Evolutionary conservation across 2,888 invertebrate species (phyloP).

Genomic region (Rhagophthalmus giganteus): DNA sequence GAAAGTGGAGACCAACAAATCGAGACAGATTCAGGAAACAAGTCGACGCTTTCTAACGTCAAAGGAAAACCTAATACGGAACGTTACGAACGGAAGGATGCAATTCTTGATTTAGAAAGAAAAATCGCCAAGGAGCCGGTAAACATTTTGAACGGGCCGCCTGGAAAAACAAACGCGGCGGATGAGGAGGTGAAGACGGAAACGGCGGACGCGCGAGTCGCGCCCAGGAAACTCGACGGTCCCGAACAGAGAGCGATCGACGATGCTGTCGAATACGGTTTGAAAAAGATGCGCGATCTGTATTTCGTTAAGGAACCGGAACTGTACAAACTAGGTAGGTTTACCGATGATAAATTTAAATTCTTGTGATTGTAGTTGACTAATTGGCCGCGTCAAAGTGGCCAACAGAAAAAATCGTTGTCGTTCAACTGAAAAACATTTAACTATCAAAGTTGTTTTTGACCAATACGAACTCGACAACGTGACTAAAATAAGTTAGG

Average conservation of each 20-base stretch:
- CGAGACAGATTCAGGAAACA: background rate
- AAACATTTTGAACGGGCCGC: too few relatives aligned
- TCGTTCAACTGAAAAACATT: too few relatives aligned
- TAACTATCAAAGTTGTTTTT: too few relatives aligned
- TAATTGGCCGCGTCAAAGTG: too few relatives aligned
- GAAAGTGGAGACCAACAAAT: background rate
- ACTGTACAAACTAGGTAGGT: conserved; percentile 64
- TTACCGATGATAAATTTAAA: too few relatives aligned
- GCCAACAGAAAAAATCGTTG: too few relatives aligned
- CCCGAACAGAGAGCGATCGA: conserved; percentile 57
- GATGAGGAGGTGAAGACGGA: background rate
- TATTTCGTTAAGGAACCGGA: conserved; percentile 63
- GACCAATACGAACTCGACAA: too few relatives aligned
- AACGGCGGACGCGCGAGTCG: background rate
- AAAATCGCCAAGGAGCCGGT: conserved; percentile 1
- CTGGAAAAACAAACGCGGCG: too few relatives aligned
- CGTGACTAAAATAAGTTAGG: too few relatives aligned
- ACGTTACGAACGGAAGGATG: background rate
- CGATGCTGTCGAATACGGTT: conserved; percentile 69
- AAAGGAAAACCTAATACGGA: background rate
- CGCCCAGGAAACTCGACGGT: conserved; percentile 22
- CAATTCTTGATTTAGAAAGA: background rate
- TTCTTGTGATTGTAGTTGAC: too few relatives aligned
- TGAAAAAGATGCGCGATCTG: conserved; percentile 68
- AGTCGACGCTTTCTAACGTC: background rate